These are phyloP conservation scores for Palythoa heliodiscus DNA, from an alignment of 92 coral and sea anemone genomes.

Conservation along the genomic window DNA sequence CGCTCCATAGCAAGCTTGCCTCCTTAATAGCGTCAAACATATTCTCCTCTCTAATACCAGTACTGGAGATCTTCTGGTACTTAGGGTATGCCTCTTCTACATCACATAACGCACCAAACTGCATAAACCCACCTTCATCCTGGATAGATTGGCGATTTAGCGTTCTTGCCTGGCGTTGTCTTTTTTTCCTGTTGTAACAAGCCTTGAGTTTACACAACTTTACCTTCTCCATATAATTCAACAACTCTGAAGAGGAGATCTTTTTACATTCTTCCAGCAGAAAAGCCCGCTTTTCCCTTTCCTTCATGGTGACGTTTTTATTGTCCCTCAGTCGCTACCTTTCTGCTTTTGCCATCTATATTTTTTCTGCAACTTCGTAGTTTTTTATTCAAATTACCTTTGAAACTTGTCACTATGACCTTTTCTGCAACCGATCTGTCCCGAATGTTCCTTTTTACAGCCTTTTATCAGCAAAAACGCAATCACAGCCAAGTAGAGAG, in stretches of 20 bases:
- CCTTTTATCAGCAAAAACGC: slow-evolving; percentile 45
- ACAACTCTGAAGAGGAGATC: not conserved
- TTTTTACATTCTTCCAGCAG: not conserved
- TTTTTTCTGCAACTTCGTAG: not conserved
- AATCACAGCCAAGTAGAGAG: slow-evolving; percentile 33
- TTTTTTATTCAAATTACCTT: not conserved
- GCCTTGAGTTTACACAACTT: too few relatives aligned
- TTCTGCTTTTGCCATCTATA: slow-evolving; percentile 34
- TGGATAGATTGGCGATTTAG: not conserved
- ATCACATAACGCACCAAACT: not conserved
- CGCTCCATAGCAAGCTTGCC: not conserved
- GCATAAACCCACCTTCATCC: not conserved
- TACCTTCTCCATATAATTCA: not conserved
- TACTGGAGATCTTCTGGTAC: not conserved
- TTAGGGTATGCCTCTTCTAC: not conserved
- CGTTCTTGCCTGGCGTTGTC: too few relatives aligned
- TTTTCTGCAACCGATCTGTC: not conserved
- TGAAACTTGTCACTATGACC: not conserved
- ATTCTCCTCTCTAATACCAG: not conserved
- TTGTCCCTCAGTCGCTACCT: slow-evolving; percentile 15
- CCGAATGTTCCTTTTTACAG: slow-evolving; percentile 32
- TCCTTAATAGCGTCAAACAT: not conserved
- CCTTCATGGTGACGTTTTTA: not conserved
- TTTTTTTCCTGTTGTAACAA: too few relatives aligned
- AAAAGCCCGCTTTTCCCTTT: not conserved